Conservation (phyloP, 1,140 invertebrate genomes). For the Euura lappo region DNA sequence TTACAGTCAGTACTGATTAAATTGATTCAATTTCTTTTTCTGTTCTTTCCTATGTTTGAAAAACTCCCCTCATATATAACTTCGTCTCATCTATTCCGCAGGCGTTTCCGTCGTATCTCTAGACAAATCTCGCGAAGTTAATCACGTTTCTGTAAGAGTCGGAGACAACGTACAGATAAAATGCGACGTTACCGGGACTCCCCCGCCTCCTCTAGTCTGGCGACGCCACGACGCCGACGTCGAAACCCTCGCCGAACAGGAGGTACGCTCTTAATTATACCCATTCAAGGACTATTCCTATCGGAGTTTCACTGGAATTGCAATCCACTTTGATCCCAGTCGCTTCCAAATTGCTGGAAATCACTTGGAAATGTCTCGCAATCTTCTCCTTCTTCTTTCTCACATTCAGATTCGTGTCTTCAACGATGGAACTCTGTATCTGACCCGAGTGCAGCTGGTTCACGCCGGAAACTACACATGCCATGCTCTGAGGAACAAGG, state of each 20-base stretch:
- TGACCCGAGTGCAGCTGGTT: slow-evolving; percentile 76
- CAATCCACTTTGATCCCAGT: no score
- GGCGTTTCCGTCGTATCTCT: slow-evolving; percentile 76
- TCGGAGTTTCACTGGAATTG: no score
- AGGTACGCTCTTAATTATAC: slow-evolving; percentile 40
- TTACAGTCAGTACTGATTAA: slow-evolving; percentile 66
- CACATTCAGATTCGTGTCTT: slow-evolving; percentile 66
- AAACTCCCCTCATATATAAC: not conserved
- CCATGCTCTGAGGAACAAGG: slow-evolving; percentile 75
- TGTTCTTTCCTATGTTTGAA: slow-evolving; percentile 5
- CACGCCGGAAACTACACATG: slow-evolving; percentile 85
- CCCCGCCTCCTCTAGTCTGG: slow-evolving; percentile 77
- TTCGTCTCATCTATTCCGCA: slow-evolving; percentile 35
- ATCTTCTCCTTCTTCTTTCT: not conserved
- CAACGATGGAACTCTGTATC: slow-evolving; percentile 76
- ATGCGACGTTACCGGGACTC: slow-evolving; percentile 76
- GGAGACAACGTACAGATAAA: slow-evolving; percentile 83
- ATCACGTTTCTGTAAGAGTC: slow-evolving; percentile 71
- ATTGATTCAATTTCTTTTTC: slow-evolving; percentile 1
- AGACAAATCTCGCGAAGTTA: slow-evolving; percentile 76
- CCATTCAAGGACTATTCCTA: no score
- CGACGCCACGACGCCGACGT: slow-evolving; percentile 73
- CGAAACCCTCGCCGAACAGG: slow-evolving; percentile 68
- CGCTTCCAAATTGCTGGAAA: no score
- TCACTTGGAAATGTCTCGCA: not conserved